These are phyloP conservation scores for Oryctes rhinoceros DNA, from an alignment of 1,140 invertebrate species.

Conservation along the genomic window DNA sequence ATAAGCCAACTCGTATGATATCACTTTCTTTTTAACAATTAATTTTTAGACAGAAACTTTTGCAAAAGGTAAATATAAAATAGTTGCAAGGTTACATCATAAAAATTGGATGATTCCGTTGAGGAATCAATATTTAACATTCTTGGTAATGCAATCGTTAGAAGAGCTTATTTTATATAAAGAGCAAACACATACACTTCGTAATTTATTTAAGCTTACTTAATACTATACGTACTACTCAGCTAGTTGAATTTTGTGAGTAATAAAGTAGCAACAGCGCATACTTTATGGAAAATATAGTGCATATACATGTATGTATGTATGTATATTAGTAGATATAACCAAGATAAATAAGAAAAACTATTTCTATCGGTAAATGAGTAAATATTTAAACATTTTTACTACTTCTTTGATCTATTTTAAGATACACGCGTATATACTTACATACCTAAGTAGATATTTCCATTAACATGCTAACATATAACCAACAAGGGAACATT, in stretches of 20 bases:
- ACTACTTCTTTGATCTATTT: slow-evolving; percentile 12
- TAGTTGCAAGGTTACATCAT: too few relatives aligned
- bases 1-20: too few relatives aligned
- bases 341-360: slow-evolving; percentile 22
- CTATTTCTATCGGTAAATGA: slow-evolving; percentile 7
- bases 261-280: background rate
- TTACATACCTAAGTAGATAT: slow-evolving; percentile 7
- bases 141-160: background rate
- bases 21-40: too few relatives aligned
- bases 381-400: slow-evolving; percentile 23
- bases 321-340: slow-evolving; percentile 11
- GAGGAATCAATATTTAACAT: background rate
- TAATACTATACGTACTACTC: background rate
- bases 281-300: background rate
- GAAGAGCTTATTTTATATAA: background rate
- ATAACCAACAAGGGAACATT: background rate
- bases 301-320: background rate
- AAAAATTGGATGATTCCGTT: too few relatives aligned
- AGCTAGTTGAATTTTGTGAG: background rate
- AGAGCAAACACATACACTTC: background rate
- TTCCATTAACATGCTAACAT: slow-evolving; percentile 14
- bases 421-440: background rate
- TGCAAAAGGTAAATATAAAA: too few relatives aligned
- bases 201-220: background rate
- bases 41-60: too few relatives aligned